A percentile compares a stretch with the other conserved stretches of the same genome.
These are phyloP conservation scores for Drosophila hamatofila DNA, from an alignment of 2,888 invertebrate species.

Conservation along the genomic window DNA sequence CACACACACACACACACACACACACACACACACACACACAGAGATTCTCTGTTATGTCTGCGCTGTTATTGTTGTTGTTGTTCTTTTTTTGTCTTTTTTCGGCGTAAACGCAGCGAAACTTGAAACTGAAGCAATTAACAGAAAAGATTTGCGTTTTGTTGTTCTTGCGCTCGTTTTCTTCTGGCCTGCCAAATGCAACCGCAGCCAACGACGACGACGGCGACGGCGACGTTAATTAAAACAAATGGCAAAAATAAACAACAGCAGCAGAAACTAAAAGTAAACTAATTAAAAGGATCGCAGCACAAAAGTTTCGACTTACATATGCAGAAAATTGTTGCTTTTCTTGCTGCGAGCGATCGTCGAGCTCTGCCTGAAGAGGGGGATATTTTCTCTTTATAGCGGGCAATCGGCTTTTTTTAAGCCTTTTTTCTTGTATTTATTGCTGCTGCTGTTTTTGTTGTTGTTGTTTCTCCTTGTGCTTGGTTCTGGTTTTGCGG, in stretches of 20 bases:
- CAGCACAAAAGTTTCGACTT: constrained; percentile 63
- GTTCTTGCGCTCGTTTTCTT: constrained; percentile 46
- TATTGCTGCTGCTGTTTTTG: constrained; percentile 1
- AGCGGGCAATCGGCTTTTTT: constrained; percentile 10
- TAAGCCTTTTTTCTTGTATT: background rate
- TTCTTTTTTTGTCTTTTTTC: constrained; percentile 9
- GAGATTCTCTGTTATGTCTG: constrained; percentile 6
- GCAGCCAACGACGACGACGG: too few relatives aligned
- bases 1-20: background rate
- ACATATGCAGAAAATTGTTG: constrained; percentile 72
- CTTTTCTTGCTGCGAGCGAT: constrained; percentile 9
- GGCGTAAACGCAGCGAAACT: constrained; percentile 51
- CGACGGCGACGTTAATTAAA: constrained; percentile 61
- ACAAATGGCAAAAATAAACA: constrained; percentile 74
- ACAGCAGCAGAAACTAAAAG: constrained; percentile 60
- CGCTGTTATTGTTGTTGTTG: constrained; percentile 15
- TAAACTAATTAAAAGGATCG: constrained; percentile 76
- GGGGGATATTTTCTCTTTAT: constrained; percentile 28
- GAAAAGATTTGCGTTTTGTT: constrained; percentile 59
- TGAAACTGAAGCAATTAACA: constrained; percentile 59
- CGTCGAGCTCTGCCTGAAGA: constrained; percentile 10
- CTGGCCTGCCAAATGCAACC: constrained; percentile 49
- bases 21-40: background rate
- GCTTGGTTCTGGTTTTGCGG: constrained; percentile 21
- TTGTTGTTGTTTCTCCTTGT: constrained; percentile 12